A percentile compares a stretch with the other conserved stretches of the same genome.
These are phyloP conservation scores for Pelagia noctiluca DNA, from an alignment of 30 jellyfish, hydroid and myxozoan species.

Conservation along the genomic window DNA sequence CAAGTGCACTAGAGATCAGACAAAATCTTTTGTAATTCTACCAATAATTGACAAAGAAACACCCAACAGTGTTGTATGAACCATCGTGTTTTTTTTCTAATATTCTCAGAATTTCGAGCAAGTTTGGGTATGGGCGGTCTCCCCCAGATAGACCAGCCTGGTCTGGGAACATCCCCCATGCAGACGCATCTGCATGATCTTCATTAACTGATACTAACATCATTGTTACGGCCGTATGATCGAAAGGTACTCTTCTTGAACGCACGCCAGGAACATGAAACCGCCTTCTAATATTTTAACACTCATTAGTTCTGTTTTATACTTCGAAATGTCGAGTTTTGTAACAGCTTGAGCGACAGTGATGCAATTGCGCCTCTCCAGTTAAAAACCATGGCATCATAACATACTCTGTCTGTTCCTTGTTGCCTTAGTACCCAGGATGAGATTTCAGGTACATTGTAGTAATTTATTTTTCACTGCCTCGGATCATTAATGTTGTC, in stretches of 20 bases:
- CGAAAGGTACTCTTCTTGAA: neutral
- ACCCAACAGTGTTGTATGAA: conserved; percentile 17
- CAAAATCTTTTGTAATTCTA: conserved; percentile 25
- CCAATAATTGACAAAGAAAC: conserved; percentile 16
- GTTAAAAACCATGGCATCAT: neutral
- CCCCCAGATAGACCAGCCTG: neutral
- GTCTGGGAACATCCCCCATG: neutral
- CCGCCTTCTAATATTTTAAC: neutral
- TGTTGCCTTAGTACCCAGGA: neutral
- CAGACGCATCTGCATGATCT: no score
- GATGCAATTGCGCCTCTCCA: neutral
- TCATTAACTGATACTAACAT: no score
- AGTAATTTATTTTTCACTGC: neutral
- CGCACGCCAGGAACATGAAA: neutral
- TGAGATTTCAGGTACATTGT: neutral
- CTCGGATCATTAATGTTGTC: neutral
- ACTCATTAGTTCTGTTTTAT: neutral
- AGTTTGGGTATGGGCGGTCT: neutral
- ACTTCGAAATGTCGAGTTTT: neutral
- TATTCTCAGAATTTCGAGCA: neutral
- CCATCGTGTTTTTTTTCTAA: no score
- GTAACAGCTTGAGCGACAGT: neutral
- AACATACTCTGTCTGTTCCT: neutral
- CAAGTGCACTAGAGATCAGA: conserved; percentile 4
- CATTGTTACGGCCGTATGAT: neutral